phyloP scores from a whole-genome alignment of 2,888 invertebrate genomes.

The Agonopterix heracliana region DNA sequence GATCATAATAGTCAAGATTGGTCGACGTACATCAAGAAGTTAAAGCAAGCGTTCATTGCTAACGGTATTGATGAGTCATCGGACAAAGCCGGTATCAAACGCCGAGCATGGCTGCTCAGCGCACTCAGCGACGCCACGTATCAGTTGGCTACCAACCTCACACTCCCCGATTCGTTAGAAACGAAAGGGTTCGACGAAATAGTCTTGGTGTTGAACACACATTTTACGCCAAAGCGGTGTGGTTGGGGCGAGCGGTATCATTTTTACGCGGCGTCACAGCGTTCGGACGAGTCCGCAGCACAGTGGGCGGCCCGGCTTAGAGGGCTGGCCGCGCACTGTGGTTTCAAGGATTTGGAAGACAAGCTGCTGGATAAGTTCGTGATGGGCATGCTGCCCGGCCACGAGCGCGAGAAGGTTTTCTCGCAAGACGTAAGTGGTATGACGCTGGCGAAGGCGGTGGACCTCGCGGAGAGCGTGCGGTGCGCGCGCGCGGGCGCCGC shows the following conservation, averaged over 20 bases:
- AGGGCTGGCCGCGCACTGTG: slow-evolving; percentile 8
- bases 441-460: slow-evolving; percentile 5
- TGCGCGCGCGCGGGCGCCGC: background rate
- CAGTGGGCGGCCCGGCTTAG: slow-evolving; percentile 10
- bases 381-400: slow-evolving; percentile 6
- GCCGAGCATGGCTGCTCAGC: slow-evolving; percentile 2
- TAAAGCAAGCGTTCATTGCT: background rate
- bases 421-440: slow-evolving; percentile 2
- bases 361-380: slow-evolving; percentile 7
- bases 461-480: background rate
- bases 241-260: slow-evolving; percentile 7
- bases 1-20: background rate
- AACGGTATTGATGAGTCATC: background rate
- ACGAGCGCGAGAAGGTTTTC: slow-evolving; percentile 8
- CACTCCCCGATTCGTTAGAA: slow-evolving; percentile 2
- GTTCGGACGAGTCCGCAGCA: background rate
- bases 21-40: background rate
- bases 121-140: slow-evolving; percentile 8
- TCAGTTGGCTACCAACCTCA: slow-evolving; percentile 7
- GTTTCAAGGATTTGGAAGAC: slow-evolving; percentile 7
- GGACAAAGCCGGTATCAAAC: background rate
- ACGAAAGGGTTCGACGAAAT: background rate
- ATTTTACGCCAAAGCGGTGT: slow-evolving; percentile 10
- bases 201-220: background rate
- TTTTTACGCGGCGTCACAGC: slow-evolving; percentile 6